Base-by-base conservation (phyloP, 2,113 vertebrate genomes). In the Spea multiplicata region DNA sequence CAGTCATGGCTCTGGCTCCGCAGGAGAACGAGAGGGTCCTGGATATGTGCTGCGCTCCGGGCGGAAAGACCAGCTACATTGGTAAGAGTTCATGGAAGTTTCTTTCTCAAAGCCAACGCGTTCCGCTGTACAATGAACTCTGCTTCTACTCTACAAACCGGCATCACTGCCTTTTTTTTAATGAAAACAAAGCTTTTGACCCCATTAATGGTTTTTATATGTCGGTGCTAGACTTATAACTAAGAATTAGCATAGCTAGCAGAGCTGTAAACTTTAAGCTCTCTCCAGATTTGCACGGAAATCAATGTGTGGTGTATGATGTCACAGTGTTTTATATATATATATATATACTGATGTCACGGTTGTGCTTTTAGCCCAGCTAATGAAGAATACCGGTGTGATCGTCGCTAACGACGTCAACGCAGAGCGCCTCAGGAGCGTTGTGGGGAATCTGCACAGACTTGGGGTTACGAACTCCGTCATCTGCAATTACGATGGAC, bases 41-140 rank as follows among this genome's bases (percentile, higher is more conserved):
- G 84, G 97, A 99, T 87, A 98, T 99, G 96, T 98, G 97, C 81
- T 93, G 94, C 67, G 97, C 97, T 65, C 97, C 97, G 1, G 97
- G 96, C 75, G 97, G 97, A 59, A 99, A 99, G 86, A 99, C 97
- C 76, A 97, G 94, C 71, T 99, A 99, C 88, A 95, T 98, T 78
- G 96, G 97, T 99, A 91, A 71, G 76, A 14, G 46, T 6, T 4
- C 13, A 10, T 53, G 50, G 50, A 10, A 8, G 50, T 53, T 53
- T 53, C 30, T 53, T 53, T 53, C 10, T 30, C 30, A 30, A 30
- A 77, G 5, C 16, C 16, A n/a, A 6, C 7, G 5, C 17, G 5
- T n/a, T 62, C n/a, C 5, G 14, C 30, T 30, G 30, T 30, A 30
- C 30, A 30, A 30, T 30, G 30, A 30, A 30, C 30, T 30, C 30